These are phyloP conservation scores for Spodoptera frugiperda DNA, from an alignment of 1,140 invertebrate genomes.

Conservation along the genomic window DNA sequence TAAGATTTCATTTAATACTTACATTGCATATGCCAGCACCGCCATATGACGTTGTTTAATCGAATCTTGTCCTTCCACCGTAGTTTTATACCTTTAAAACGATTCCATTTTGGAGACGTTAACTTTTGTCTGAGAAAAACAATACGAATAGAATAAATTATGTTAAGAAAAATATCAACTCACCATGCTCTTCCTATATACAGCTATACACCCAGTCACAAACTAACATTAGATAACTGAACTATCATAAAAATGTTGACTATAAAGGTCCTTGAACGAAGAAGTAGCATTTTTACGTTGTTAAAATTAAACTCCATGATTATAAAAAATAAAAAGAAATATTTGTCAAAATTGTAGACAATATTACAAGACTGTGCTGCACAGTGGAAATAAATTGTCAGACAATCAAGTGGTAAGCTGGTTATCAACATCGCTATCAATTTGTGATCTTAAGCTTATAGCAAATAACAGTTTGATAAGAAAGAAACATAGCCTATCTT, in stretches of 20 bases:
- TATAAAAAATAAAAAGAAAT: constrained; percentile 61
- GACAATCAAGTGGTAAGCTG: constrained; percentile 63
- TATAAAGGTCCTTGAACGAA: constrained; percentile 71
- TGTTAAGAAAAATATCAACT: constrained; percentile 56
- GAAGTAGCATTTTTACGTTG: constrained; percentile 70
- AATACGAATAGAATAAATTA: constrained; percentile 53
- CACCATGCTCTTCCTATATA: constrained; percentile 69
- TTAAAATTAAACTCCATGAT: constrained; percentile 59
- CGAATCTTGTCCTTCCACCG: constrained; percentile 99
- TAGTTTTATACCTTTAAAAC: constrained; percentile 98
- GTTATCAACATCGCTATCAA: constrained; percentile 80
- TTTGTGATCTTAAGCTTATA: constrained; percentile 82
- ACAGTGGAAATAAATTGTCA: constrained; percentile 58
- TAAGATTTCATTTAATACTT: constrained; percentile 82
- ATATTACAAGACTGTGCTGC: constrained; percentile 67
- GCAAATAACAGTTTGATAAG: constrained; percentile 83
- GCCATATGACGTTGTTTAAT: constrained; percentile 99
- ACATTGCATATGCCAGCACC: constrained; percentile 99
- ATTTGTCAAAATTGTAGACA: constrained; percentile 66
- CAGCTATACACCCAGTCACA: constrained; percentile 65
- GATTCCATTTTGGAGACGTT: constrained; percentile 99
- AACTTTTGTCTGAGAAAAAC: constrained; percentile 96
- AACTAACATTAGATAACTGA: constrained; percentile 65
- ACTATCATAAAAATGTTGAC: constrained; percentile 67
- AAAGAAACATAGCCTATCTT: constrained; percentile 77